Evolutionary conservation across 2,113 vertebrate species (phyloP), one percentile per base, ranked within the genome.

Genomic region (Siniperca knerii): DNA sequence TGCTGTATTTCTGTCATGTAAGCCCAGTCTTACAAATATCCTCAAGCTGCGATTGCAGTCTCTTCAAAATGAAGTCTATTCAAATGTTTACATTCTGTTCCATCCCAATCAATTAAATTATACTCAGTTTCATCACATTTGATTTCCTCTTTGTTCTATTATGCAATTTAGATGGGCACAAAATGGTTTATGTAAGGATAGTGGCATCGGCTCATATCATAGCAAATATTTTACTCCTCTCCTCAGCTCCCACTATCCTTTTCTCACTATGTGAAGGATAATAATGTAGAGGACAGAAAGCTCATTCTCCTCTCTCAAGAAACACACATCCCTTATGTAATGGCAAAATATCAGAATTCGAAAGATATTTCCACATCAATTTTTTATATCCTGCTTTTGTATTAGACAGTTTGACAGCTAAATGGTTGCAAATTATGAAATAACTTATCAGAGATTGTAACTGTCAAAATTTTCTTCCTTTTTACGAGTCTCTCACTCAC

Each of bases 211-310:
- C 65, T 82, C 52, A 48, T 60, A 44, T 69, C 0, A 20, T 60
- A 29, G 60, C 25, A 65, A 52, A 71, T 75, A 37, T 75, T 4
- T 54, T 48, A 42, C 29, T 72, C 15, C 23, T 69, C 33, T 48
- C 50, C 10, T 65, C 40, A 52, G 23, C 33, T 60, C 42, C 46
- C 21, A 20, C 52, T 6, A 69, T 74, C 68, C 4, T 62, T 42
- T 25, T 69, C 50, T 72, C 25, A 58, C 57, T 46, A 37, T 21
- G 46, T 61, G 50, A 58, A 50, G 25, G 66, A 79, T 89, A 33
- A 92, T 89, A 90, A 88, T 93, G 84, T 18, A 91, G 33, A 70
- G 44, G 67, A 29, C 29, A 82, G 35, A 66, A 42, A 79, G 71
- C 79, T 77, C 7, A 23, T 79, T 79, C 40, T 61, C 18, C 40